These are phyloP conservation scores for Altica lythri DNA, from an alignment of 2,888 invertebrate species.

Conservation along the genomic window DNA sequence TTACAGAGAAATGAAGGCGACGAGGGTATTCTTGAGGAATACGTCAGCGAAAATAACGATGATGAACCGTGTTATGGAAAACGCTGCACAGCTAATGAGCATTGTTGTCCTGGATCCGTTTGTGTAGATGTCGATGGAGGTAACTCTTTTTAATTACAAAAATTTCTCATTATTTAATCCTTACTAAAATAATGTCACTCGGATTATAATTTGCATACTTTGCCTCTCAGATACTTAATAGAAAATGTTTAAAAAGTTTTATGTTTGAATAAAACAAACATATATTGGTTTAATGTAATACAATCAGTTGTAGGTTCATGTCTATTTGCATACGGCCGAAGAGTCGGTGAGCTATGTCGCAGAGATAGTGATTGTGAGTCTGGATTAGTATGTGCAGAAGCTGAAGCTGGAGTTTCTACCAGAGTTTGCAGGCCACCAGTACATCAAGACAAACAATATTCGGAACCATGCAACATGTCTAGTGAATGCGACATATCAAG, in stretches of 20 bases:
- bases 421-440: slow-evolving; percentile 81
- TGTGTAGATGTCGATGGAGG: slow-evolving; percentile 72
- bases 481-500: slow-evolving; percentile 84
- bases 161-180: neutral
- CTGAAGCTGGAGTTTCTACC: slow-evolving; percentile 64
- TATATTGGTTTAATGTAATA: too few species aligned
- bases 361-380: slow-evolving; percentile 84
- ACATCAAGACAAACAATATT: slow-evolving; percentile 79
- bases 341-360: slow-evolving; percentile 81
- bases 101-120: slow-evolving; percentile 82
- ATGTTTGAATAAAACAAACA: too few species aligned
- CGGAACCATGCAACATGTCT: slow-evolving; percentile 80
- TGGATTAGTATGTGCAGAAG: slow-evolving; percentile 78
- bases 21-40: slow-evolving; percentile 55
- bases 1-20: slow-evolving; percentile 47
- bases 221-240: too few species aligned
- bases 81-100: slow-evolving; percentile 76
- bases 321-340: slow-evolving; percentile 71
- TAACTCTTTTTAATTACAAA: too few species aligned
- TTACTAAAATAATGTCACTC: too few species aligned
- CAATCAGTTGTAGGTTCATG: slow-evolving; percentile 70
- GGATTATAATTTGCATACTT: too few species aligned
- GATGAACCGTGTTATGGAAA: slow-evolving; percentile 79
- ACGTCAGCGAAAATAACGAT: slow-evolving; percentile 57
- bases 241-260: too few species aligned